phyloP scores from a whole-genome alignment of 2,113 vertebrate species.

The Rhinopomastus cyanomelas region DNA sequence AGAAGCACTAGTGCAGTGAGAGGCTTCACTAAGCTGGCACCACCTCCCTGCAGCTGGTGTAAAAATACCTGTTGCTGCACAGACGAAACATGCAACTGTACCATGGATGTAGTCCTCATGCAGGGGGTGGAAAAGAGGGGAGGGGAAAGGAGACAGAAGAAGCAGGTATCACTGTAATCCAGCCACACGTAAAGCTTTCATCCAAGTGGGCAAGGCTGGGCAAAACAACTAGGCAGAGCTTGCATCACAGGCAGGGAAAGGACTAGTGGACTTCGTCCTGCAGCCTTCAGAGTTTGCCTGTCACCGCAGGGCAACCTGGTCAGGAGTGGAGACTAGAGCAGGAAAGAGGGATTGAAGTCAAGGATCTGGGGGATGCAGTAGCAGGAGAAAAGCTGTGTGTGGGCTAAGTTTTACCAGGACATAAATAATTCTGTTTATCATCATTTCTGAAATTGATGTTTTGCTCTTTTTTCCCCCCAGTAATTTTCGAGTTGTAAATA shows the following conservation, averaged over 20 bases:
- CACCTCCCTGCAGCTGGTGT: neutral
- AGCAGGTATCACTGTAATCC: neutral
- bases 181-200: neutral
- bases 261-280: neutral
- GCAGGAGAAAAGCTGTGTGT: neutral
- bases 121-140: neutral
- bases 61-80: neutral
- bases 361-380: neutral
- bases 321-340: too few species aligned
- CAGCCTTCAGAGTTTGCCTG: neutral
- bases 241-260: neutral
- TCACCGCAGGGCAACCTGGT: neutral
- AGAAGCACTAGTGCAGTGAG: neutral
- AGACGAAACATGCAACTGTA: neutral
- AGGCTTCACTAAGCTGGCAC: neutral
- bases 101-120: neutral
- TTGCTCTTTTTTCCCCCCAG: neutral
- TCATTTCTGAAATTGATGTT: neutral
- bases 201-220: fast-evolving
- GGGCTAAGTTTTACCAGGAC: neutral
- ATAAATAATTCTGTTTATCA: neutral
- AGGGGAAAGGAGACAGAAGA: neutral
- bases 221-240: neutral
- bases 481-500: neutral
- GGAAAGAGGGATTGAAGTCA: neutral